These are phyloP conservation scores for Andricus quercusramuli DNA, from an alignment of 2,888 invertebrate species.

Conservation along the genomic window DNA sequence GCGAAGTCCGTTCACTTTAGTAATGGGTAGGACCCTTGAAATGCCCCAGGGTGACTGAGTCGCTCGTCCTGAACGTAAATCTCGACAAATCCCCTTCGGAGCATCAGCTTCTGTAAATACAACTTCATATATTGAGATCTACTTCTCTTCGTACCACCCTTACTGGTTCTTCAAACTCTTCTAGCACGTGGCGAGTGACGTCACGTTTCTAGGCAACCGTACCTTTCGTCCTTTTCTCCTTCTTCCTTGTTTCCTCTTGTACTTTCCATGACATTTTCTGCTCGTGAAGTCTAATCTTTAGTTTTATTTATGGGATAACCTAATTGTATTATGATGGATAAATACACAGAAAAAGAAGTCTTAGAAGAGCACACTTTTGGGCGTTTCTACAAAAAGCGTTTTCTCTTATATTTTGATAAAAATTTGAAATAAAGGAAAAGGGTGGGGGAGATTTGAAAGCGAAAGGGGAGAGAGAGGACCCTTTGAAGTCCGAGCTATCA, in stretches of 20 bases:
- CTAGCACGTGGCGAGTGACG: conserved; percentile 66
- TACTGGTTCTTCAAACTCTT: conserved; percentile 33
- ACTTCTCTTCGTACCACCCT: not conserved
- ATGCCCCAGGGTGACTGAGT: not conserved
- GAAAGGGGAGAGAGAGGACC: too few species aligned
- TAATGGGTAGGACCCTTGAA: not conserved
- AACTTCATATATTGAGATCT: conserved; percentile 8
- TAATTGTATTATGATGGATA: not conserved
- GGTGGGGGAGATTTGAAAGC: too few species aligned
- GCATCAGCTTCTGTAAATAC: conserved; percentile 4
- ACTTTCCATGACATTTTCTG: not conserved
- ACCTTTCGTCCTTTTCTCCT: not conserved
- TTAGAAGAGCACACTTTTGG: not conserved
- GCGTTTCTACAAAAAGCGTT: too few species aligned
- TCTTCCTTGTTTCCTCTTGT: too few species aligned
- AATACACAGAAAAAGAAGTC: conserved; percentile 7
- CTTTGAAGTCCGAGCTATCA: too few species aligned
- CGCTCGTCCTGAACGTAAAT: conserved; percentile 15
- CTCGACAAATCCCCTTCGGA: conserved; percentile 8
- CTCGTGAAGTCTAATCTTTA: not conserved
- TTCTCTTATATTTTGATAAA: too few species aligned
- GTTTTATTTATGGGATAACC: not conserved
- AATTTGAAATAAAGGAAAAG: too few species aligned
- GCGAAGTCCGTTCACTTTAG: not conserved
- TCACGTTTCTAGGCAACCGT: conserved; percentile 69